Evolutionary conservation across 2,888 invertebrate genomes (phyloP).

Genomic region (Aleiodes alternator): DNA sequence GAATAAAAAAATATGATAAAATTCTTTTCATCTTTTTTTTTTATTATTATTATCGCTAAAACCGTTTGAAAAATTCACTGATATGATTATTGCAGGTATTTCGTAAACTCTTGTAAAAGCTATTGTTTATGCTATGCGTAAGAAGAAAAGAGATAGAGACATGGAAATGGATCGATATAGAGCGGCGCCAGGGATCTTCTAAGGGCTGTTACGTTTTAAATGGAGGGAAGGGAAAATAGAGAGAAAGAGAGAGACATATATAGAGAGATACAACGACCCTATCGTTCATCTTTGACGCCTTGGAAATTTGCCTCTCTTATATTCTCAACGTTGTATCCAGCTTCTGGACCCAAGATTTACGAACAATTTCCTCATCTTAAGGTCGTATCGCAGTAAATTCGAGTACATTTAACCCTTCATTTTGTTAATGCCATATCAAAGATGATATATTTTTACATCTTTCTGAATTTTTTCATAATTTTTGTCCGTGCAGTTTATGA

Average conservation of each 20-base stretch:
- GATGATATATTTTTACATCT: no score
- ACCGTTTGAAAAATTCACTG: conserved; percentile 5
- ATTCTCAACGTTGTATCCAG: conserved; percentile 33
- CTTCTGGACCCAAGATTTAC: conserved; percentile 11
- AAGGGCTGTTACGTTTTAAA: conserved; percentile 5
- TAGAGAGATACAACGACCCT: conserved; percentile 48
- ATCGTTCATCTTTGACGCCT: conserved; percentile 65
- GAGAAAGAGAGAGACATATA: no score
- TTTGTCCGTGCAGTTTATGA: no score
- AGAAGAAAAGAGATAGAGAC: not conserved
- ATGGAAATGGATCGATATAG: conserved; percentile 28
- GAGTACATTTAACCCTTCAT: no score
- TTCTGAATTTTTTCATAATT: no score
- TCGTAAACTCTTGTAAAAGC: conserved; percentile 28
- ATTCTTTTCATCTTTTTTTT: no score
- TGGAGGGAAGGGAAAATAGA: conserved; percentile 16
- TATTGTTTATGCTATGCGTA: conserved; percentile 31
- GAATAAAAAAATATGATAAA: no score
- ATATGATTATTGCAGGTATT: conserved; percentile 41
- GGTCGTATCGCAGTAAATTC: no score
- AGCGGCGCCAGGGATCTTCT: conserved; percentile 29
- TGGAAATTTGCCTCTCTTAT: conserved; percentile 58
- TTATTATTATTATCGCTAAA: no score
- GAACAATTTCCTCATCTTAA: not conserved
- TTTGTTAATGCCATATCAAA: no score